Evolutionary conservation across 1,140 invertebrate species (phyloP).

Genomic region (Macrotrachela quadricornifera): DNA sequence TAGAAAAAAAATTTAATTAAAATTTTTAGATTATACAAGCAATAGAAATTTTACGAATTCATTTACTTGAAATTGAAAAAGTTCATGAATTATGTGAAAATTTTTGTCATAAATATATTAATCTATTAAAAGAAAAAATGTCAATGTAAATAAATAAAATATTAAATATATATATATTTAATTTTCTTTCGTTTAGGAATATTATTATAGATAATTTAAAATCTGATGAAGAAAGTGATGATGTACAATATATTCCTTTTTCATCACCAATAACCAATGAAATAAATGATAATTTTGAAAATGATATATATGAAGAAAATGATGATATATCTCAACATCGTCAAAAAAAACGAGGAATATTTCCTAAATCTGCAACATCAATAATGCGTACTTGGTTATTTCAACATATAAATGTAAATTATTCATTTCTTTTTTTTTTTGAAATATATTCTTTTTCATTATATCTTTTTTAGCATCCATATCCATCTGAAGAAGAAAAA

Average conservation of each 20-base stretch:
- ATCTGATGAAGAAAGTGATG: too few species aligned
- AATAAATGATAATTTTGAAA: conserved; percentile 22
- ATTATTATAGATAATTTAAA: too few species aligned
- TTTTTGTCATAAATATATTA: conserved; percentile 99
- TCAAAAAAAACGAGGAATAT: conserved; percentile 34
- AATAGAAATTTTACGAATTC: too few species aligned
- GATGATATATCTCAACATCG: not conserved
- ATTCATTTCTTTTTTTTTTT: conserved; percentile 13
- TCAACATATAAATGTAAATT: conserved; percentile 60
- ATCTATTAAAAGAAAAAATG: conserved; percentile 98
- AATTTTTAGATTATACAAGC: too few species aligned
- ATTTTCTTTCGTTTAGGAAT: too few species aligned
- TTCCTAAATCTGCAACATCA: conserved; percentile 61
- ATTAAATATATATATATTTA: too few species aligned
- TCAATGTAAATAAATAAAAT: conserved; percentile 59
- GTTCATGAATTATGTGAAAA: conserved; percentile 94
- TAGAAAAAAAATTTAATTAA: not conserved
- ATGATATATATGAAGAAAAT: not conserved
- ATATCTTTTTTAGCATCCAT: conserved; percentile 8
- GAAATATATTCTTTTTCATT: not conserved
- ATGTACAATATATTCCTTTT: too few species aligned
- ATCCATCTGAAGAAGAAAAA: conserved; percentile 11
- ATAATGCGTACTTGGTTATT: conserved; percentile 68
- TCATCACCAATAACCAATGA: conserved; percentile 12
- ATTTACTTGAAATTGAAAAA: too few species aligned